Percentiles rank a stretch among this genome's conserved stretches.
Conservation (phyloP, 1,140 invertebrate species). For the Chrysomallon squamiferum region DNA sequence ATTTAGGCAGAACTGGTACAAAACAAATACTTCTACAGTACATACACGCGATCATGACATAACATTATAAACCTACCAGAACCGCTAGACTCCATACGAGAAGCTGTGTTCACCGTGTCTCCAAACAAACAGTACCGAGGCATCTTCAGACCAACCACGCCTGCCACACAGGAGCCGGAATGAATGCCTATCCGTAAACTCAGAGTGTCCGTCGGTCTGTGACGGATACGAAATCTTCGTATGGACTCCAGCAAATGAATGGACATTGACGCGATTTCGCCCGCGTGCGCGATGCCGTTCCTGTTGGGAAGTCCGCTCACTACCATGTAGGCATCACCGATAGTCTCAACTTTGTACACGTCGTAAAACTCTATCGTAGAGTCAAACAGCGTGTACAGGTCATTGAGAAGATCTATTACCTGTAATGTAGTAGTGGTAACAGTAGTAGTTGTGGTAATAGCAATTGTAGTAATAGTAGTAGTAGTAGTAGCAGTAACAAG, state of each 20-base stretch:
- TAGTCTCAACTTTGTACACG: constrained; percentile 61
- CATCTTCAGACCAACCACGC: constrained; percentile 71
- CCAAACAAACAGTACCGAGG: constrained; percentile 61
- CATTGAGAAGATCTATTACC: constrained; percentile 66
- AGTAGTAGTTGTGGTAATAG: too few species aligned
- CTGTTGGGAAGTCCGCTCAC: constrained; percentile 59
- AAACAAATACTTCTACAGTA: too few species aligned
- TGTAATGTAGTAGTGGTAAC: constrained; percentile 21
- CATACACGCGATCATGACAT: too few species aligned
- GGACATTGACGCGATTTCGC: constrained; percentile 86
- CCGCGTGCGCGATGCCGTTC: constrained; percentile 78
- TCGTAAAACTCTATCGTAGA: constrained; percentile 59
- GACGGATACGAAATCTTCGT: constrained; percentile 84
- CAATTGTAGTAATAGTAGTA: too few species aligned
- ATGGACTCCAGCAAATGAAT: constrained; percentile 84
- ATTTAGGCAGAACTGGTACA: too few species aligned
- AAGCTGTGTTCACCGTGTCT: constrained; percentile 61
- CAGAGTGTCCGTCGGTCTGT: constrained; percentile 81
- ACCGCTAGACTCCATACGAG: constrained; percentile 59
- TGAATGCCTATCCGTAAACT: constrained; percentile 93
- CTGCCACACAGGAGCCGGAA: constrained; percentile 67
- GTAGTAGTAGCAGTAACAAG: too few species aligned
- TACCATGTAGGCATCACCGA: constrained; percentile 61
- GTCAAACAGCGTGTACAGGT: constrained; percentile 60
- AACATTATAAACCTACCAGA: constrained; percentile 50